Base-by-base conservation (phyloP, 1,140 invertebrate genomes). In the Drosophila punjabiensis region DNA sequence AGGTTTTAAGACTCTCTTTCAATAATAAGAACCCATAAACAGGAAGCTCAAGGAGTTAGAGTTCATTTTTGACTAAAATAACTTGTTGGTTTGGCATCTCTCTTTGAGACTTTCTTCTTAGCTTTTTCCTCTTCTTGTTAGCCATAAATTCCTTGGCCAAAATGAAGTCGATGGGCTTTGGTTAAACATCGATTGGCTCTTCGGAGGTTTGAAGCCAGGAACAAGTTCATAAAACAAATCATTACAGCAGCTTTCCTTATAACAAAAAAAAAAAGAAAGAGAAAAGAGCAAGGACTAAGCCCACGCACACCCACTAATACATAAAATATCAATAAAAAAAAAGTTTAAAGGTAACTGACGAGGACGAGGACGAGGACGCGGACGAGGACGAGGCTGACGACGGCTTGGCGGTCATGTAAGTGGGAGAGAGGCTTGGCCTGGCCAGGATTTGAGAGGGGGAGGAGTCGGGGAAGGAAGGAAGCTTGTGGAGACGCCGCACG, bases 161-260 rank as follows among this genome's bases (percentile, higher is more conserved):
- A 58, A 68, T 69, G 33, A 52, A 69, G 67, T 74, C 70, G 41
- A 16, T 43, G 55, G 50, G 24, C 43, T 41, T 35, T 45, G 43
- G 52, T 41, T 66, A 53, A 47, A 53, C 63, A 74, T 50, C 45
- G 68, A 74, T 74, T 56, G 63, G 43, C 45, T 75, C 45, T 75
- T 16, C 20, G 9, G 7, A 16, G 20, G 35, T 61, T 73, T 30
- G 67, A 55, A 64, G 59, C 37, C 37, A 30, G 59, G 60, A 80
- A 83, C 66, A 82, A 88, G 81, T 88, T 88, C 85, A 88, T 88
- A 88, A 89, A 89, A 89, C 86, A 89, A 89, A 89, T 89, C 85
- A 89, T 89, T 89, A 89, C 85, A 85, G 85, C 79, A 76, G 85
- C 85, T 89, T 89, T 88, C 77, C 24, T 1, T 3, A 24, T 24